phyloP scores from a whole-genome alignment of 2,113 vertebrate genomes.

The Phylloscopus whistleri region DNA sequence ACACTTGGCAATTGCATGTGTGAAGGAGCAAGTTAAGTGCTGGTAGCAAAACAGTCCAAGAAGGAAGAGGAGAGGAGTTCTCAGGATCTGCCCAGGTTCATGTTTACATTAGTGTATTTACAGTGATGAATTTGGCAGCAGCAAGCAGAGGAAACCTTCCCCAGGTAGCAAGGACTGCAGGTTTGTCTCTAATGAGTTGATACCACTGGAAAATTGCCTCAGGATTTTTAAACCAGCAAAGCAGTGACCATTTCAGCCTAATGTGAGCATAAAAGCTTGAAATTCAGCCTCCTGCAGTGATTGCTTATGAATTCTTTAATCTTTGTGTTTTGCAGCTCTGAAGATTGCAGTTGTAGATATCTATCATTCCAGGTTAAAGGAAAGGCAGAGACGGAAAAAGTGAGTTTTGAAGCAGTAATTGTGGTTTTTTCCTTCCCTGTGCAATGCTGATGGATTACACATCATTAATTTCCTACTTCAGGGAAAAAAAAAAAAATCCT shows the following conservation, averaged over 20 bases:
- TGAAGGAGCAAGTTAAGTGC: neutral
- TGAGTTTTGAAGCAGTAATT: conserved; percentile 70
- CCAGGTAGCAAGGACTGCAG: neutral
- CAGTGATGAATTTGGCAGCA: neutral
- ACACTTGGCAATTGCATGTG: neutral
- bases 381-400: conserved; percentile 96
- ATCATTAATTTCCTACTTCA: neutral
- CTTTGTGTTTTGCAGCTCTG: conserved; percentile 78
- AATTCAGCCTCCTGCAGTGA: neutral
- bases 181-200: neutral
- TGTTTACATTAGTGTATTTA: neutral
- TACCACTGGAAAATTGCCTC: neutral
- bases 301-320: neutral
- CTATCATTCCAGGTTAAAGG: conserved; percentile 96
- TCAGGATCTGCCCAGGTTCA: neutral
- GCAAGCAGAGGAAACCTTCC: neutral
- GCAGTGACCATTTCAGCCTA: neutral
- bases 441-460: neutral
- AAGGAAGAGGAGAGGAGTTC: neutral
- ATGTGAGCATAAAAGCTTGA: neutral
- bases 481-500: neutral
- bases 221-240: neutral
- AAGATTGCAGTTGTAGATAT: conserved; percentile 98
- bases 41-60: neutral
- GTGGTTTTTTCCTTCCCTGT: neutral